Percentiles rank a stretch among this genome's conserved stretches.
phyloP scores from a whole-genome alignment of 2,797 vertebrate genomes.

The Myotis findleyi region DNA sequence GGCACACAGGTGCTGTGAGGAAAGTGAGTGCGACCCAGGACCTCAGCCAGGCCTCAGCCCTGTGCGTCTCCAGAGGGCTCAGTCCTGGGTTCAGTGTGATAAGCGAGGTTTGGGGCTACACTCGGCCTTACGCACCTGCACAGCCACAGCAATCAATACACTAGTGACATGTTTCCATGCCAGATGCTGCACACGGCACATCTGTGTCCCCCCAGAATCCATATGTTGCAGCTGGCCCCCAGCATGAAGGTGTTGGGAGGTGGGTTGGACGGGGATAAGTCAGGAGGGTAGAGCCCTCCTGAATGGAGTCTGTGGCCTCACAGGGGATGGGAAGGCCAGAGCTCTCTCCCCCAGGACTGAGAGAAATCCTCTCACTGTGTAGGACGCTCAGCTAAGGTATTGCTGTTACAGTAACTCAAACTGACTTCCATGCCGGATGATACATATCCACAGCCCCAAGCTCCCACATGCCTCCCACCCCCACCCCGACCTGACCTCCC shows the following conservation, averaged over 20 bases:
- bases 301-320: not conserved
- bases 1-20: not conserved
- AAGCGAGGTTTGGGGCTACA: too few relatives aligned
- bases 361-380: accelerated
- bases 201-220: not conserved
- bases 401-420: not conserved
- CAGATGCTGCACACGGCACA: not conserved
- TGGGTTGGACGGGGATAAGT: too few relatives aligned
- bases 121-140: too few relatives aligned
- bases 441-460: not conserved
- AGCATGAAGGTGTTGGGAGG: not conserved
- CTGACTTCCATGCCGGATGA: not conserved
- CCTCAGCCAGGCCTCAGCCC: too few relatives aligned
- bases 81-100: too few relatives aligned
- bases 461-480: not conserved
- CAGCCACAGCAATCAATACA: not conserved
- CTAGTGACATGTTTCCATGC: not conserved
- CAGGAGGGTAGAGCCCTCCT: too few relatives aligned
- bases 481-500: not conserved
- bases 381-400: not conserved
- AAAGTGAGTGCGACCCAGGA: accelerated
- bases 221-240: not conserved
- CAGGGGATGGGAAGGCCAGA: not conserved
- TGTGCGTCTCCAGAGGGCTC: not conserved
- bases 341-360: not conserved